Conservation (phyloP, 2,797 vertebrate species). For the Artibeus jamaicensis region DNA sequence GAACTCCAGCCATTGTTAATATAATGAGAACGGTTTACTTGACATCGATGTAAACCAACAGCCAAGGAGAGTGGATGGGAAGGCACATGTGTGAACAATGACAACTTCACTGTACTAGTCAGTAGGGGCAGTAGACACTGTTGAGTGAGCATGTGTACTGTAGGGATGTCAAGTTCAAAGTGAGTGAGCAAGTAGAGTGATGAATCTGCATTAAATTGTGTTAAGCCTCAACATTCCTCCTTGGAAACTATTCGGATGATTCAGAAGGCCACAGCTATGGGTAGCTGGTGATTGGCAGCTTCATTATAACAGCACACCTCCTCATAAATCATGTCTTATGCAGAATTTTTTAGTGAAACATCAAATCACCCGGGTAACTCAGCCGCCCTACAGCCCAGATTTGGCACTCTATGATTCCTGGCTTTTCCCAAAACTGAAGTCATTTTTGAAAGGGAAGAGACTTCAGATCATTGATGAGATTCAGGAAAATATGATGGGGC, state of each 20-base stretch:
- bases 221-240: neutral
- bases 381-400: neutral
- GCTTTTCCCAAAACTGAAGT: neutral
- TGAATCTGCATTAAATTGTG: neutral
- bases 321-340: neutral
- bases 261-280: neutral
- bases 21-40: neutral
- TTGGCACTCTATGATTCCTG: neutral
- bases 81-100: neutral
- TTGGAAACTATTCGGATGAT: neutral
- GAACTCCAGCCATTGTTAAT: neutral
- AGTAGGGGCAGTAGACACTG: no score
- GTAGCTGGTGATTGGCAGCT: neutral
- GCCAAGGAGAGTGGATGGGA: neutral
- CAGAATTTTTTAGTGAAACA: neutral
- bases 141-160: neutral
- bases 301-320: neutral
- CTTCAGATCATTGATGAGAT: neutral
- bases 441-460: neutral
- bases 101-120: neutral
- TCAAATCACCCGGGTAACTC: neutral
- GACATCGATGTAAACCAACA: neutral
- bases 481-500: neutral
- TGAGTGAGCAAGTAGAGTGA: neutral
- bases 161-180: neutral